These are phyloP conservation scores for Calameuta filiformis DNA, from an alignment of 2,888 invertebrate species.

Conservation along the genomic window DNA sequence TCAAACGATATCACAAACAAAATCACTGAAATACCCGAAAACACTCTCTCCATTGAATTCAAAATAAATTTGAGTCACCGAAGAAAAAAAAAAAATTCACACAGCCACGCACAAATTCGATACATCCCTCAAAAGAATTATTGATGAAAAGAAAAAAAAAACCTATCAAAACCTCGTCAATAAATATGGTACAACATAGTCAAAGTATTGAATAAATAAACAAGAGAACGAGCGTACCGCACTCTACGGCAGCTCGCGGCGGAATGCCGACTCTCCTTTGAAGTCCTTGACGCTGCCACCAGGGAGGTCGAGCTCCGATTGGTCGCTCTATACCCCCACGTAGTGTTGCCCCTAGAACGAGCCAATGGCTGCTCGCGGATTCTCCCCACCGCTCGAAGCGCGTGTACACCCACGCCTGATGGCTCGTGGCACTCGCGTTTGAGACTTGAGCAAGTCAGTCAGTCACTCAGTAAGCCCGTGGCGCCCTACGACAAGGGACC, in stretches of 20 bases:
- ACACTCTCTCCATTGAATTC: not conserved
- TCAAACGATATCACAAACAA: not conserved
- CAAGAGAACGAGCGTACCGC: slow-evolving; percentile 16
- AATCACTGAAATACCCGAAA: not conserved
- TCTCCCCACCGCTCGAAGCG: slow-evolving; percentile 37
- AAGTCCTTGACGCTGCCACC: slow-evolving; percentile 28
- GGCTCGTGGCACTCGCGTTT: slow-evolving; percentile 39
- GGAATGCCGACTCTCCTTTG: slow-evolving; percentile 37
- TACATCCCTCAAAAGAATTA: not conserved
- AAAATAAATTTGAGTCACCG: not conserved
- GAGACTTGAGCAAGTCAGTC: slow-evolving; percentile 41
- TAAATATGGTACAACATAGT: not conserved
- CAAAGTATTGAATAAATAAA: not conserved
- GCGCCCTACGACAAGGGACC: slow-evolving; percentile 55
- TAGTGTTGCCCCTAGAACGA: slow-evolving; percentile 25
- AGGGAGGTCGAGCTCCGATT: slow-evolving; percentile 34
- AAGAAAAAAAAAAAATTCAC: not conserved
- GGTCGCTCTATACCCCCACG: slow-evolving; percentile 43
- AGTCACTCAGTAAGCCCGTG: slow-evolving; percentile 62
- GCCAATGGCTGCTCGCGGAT: slow-evolving; percentile 41
- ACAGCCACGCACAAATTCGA: not conserved
- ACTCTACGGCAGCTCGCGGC: slow-evolving; percentile 41
- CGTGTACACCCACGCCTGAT: slow-evolving; percentile 60
- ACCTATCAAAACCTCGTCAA: not conserved
- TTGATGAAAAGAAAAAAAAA: not conserved